Percentiles rank a stretch among this genome's conserved stretches.
Conservation (phyloP, 2,797 vertebrate species). For the Potorous gilbertii region DNA sequence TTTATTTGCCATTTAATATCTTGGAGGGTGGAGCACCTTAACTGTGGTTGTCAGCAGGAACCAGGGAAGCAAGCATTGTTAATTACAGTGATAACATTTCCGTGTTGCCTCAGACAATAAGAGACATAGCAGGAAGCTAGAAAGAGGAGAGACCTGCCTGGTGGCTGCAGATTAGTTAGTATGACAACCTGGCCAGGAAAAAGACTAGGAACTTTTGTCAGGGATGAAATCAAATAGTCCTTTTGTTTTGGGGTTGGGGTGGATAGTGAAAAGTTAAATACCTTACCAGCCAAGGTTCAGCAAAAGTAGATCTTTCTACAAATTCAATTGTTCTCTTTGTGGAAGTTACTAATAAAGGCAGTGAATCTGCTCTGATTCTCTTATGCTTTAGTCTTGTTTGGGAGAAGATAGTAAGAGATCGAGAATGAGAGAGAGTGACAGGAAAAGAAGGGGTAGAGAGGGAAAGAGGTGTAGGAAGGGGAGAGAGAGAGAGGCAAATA, state of each 20-base stretch:
- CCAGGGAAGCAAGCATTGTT: constrained; percentile 53
- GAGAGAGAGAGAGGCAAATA: too few species aligned
- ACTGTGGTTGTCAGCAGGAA: constrained; percentile 7
- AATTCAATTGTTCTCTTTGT: constrained; percentile 76
- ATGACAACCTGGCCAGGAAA: constrained; percentile 55
- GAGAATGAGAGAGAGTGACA: neutral
- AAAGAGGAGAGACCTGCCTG: constrained; percentile 54
- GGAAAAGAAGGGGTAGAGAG: neutral
- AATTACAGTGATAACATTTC: constrained; percentile 69
- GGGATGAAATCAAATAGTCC: constrained; percentile 64
- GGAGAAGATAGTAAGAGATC: neutral
- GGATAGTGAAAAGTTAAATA: constrained; percentile 72
- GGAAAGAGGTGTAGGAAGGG: too few species aligned
- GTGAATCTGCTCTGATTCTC: neutral
- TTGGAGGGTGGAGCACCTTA: constrained; percentile 55
- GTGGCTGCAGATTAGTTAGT: constrained; percentile 53
- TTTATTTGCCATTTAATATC: constrained; percentile 65
- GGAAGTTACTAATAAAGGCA: constrained; percentile 45
- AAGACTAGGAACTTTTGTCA: constrained; percentile 61
- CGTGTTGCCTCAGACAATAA: constrained; percentile 30
- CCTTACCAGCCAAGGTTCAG: constrained; percentile 71
- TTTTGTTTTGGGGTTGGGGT: constrained; percentile 68
- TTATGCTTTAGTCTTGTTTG: constrained; percentile 28
- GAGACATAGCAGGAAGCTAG: constrained; percentile 39
- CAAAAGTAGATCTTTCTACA: constrained; percentile 74